Evolutionary conservation across 2,797 vertebrate species (phyloP), one percentile per base, ranked within the genome.

Genomic region (Oophaga sylvatica): DNA sequence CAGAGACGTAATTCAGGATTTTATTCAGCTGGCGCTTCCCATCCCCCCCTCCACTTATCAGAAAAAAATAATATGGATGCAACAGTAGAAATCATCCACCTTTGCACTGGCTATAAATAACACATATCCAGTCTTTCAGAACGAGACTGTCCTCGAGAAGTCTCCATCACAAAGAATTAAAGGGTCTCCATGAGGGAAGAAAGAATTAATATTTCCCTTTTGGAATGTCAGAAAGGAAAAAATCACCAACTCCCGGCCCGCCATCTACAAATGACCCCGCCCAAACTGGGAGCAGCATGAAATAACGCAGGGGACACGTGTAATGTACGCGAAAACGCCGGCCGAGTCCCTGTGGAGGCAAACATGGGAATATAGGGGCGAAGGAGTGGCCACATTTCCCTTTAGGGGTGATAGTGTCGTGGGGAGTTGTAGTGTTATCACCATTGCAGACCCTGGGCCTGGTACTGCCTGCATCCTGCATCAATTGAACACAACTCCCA

Each of bases 141-240:
- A 6, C 22, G 16, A 8, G 20, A 15, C 60, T 20, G 3, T 83
- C 53, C 80, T 26, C 3, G 4, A 71, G 67, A 26, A 57, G n/a
- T 26, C 15, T 56, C 68, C 31, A 15, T 83, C 82, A 53, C 35
- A 29, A 10, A 81, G 80, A 68, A 53, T 67, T 68, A 67, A 53
- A 26, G 26, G 62, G 26, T 45, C 56, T 68, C 56, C 29, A 75
- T 45, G 56, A 83, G 6, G 65, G 56, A 67, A 26, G 67, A 19
- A 15, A 83, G n/a, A 70, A 57, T 71, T 29, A 71, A 45, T 63
- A 81, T 81, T 65, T 81, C 60, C 60, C 35, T 15, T 81, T 29
- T n/a, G 3, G 80, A 56, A 65, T 83, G 67, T 83, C 82, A 19
- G 62, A 71, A 83, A 19, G 53, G 12, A 83, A 45, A n/a, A 45